Base-by-base conservation (phyloP, 2,888 invertebrate species). In the Uropetala carovei region DNA sequence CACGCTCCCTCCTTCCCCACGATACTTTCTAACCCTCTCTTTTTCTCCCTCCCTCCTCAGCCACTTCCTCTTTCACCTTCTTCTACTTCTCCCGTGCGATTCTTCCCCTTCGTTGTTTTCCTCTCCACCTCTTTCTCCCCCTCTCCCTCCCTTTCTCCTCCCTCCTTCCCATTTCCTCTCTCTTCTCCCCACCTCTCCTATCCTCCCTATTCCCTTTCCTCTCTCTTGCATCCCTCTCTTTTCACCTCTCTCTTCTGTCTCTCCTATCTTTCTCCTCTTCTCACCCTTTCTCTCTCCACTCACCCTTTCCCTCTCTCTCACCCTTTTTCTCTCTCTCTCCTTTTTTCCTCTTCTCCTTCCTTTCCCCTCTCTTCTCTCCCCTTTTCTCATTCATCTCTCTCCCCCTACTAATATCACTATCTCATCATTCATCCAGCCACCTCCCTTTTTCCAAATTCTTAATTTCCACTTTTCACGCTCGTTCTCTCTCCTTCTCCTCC, bases 101-200 rank as follows among this genome's bases (percentile, higher is more conserved):
- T 43, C 43, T 43, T 43, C 5, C 75, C 22, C 22, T 22, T 27
- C 11, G 75, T 75, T 22, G 22, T 2, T 64, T 68, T 68, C 68
- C 16, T 75, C 75, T 27, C n/a, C n/a, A 16, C 75, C 75, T 75
- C 75, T 75, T 75, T 75, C 75, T 68, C n/a, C 68, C 18, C 27
- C 75, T 75, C 22, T 27, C 75, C 22, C 75, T 75, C 22, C 75
- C n/a, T 75, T 22, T 75, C 75, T 22, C 75, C 75, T n/a, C 75
- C 75, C n/a, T 22, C 75, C 27, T 75, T 75, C 27, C 75, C n/a
- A 75, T 75, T 75, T 75, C 75, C 75, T 75, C 22, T 75, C 27
- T 75, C 75, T 22, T 75, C 75, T 75, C n/a, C 75, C 22, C 10
- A 75, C 11, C 13, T 27, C 27, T 27, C 18, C 75, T 27, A 22